Evolutionary conservation across 2,888 invertebrate species (phyloP).

Genomic region (Branchipolynoe longqiensis): DNA sequence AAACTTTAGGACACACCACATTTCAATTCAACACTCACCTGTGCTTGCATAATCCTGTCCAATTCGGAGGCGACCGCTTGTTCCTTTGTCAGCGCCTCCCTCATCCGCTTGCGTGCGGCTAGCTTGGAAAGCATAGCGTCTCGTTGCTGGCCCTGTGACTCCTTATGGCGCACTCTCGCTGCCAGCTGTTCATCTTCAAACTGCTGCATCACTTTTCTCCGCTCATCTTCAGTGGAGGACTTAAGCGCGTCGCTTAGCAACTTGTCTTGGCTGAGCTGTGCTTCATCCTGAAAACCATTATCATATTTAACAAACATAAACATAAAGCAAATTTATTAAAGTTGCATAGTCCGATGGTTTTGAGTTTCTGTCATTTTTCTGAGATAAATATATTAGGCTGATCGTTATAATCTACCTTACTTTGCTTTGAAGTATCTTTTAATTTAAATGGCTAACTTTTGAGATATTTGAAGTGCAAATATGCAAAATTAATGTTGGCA

Average conservation of each 20-base stretch:
- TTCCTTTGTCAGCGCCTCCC: constrained; percentile 76
- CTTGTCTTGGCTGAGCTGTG: constrained; percentile 68
- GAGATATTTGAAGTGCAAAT: no score
- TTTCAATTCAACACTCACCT: no score
- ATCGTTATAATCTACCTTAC: no score
- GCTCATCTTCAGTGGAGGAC: constrained; percentile 62
- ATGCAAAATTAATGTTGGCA: no score
- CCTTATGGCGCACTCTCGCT: constrained; percentile 67
- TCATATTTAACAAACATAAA: no score
- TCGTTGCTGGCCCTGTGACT: constrained; percentile 68
- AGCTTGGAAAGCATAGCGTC: constrained; percentile 77
- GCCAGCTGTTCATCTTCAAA: constrained; percentile 13
- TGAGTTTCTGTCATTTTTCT: no score
- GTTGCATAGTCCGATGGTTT: no score
- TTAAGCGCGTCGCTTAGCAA: constrained; percentile 71
- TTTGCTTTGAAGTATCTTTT: no score
- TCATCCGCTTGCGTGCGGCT: constrained; percentile 78
- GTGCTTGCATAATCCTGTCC: constrained; percentile 75
- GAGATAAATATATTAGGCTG: no score
- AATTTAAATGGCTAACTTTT: no score
- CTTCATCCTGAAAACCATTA: constrained; percentile 69
- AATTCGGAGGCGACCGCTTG: constrained; percentile 76
- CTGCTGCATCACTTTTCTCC: constrained; percentile 3
- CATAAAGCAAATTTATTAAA: no score
- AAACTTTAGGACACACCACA: no score